A percentile compares a stretch with the other conserved stretches of the same genome.
Conservation (phyloP, 2,113 vertebrate genomes). For the Pelecanoides urinatrix region DNA sequence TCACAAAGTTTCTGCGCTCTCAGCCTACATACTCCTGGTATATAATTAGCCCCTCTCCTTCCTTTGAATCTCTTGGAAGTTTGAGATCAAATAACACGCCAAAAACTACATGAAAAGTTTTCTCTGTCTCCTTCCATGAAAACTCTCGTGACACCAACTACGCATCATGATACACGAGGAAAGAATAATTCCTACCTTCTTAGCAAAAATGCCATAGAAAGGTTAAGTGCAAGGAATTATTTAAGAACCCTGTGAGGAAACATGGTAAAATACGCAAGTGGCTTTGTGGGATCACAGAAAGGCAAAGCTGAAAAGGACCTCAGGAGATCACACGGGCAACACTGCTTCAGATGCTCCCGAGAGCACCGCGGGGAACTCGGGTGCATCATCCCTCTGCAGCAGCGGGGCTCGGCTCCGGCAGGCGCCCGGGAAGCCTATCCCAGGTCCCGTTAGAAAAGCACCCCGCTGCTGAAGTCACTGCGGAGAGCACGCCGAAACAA, state of each 20-base stretch:
- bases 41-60: neutral
- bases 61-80: neutral
- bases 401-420: too few species aligned
- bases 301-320: neutral
- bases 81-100: neutral
- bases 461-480: accelerated
- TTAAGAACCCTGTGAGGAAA: neutral
- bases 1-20: neutral
- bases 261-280: neutral
- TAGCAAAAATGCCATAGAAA: neutral
- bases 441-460: neutral
- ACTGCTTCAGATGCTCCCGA: neutral
- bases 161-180: accelerated
- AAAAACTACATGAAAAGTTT: neutral
- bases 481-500: accelerated
- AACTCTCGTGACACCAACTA: neutral
- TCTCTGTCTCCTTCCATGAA: neutral
- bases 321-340: neutral
- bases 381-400: neutral
- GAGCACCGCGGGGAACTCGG: accelerated
- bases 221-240: neutral
- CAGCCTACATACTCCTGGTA: neutral
- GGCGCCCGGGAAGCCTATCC: neutral
- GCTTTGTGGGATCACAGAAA: neutral
- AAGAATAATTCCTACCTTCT: neutral